Percentiles rank a stretch among this genome's conserved stretches.
Conservation (phyloP, 2,797 vertebrate genomes). For the Cottoperca gobio region DNA sequence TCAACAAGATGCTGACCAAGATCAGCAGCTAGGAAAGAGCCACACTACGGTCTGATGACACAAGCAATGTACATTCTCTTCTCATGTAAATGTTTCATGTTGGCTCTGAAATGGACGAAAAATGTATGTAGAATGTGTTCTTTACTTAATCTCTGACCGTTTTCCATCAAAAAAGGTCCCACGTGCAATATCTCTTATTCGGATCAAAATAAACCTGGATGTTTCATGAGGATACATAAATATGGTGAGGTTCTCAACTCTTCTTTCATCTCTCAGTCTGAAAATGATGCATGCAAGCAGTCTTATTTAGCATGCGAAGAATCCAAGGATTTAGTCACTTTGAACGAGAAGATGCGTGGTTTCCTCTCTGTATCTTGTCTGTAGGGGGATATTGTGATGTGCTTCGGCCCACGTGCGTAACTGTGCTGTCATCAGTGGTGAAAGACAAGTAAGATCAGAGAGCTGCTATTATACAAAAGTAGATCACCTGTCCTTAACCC, state of each 20-base stretch:
- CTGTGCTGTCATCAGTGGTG: constrained; percentile 31
- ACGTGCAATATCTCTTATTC: constrained; percentile 1
- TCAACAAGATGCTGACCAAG: constrained; percentile 99
- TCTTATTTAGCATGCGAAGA: constrained; percentile 53
- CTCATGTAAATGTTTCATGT: constrained; percentile 34
- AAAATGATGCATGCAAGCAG: constrained; percentile 35
- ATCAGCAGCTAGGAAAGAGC: constrained; percentile 92
- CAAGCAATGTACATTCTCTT: constrained; percentile 16
- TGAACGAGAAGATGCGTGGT: constrained; percentile 21
- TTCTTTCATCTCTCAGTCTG: constrained; percentile 12
- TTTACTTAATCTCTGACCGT: constrained; percentile 23
- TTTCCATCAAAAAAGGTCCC: constrained; percentile 13
- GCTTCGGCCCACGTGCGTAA: constrained; percentile 31
- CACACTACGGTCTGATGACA: fast-evolving
- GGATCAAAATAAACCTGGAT: constrained; percentile 14
- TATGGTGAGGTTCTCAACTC: constrained; percentile 6
- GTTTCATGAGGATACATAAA: constrained; percentile 7
- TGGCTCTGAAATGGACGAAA: constrained; percentile 31
- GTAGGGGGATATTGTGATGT: constrained; percentile 44
- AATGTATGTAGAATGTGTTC: constrained; percentile 39
- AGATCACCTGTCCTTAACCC: not conserved
- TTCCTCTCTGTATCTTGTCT: constrained; percentile 51
- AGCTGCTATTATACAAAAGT: not conserved
- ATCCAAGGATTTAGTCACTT: constrained; percentile 15
- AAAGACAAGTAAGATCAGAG: constrained; percentile 33